Percentiles rank a stretch among this genome's conserved stretches.
These are phyloP conservation scores for Thermophis baileyi DNA, from an alignment of 2,113 vertebrate genomes.

Conservation along the genomic window DNA sequence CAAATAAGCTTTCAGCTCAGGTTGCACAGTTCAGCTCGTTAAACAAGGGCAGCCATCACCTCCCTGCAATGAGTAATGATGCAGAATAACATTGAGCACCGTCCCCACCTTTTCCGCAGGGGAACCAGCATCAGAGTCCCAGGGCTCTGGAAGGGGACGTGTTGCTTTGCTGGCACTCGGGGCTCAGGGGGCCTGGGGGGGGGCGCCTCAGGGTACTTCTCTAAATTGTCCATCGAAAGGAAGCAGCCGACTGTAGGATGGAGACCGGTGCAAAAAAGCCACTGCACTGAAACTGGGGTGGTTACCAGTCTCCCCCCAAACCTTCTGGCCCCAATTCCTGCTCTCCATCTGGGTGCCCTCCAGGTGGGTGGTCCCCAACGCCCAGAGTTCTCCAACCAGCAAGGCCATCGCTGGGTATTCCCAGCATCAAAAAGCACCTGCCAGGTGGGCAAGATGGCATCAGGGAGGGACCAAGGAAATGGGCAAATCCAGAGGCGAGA, in stretches of 20 bases:
- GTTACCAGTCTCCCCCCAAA: not conserved
- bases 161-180: constrained; percentile 64
- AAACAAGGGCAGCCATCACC: constrained; percentile 71
- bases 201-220: not conserved
- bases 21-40: constrained; percentile 73
- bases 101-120: constrained; percentile 71
- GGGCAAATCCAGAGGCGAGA: not conserved
- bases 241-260: not conserved
- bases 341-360: not conserved
- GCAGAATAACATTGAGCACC: constrained; percentile 67
- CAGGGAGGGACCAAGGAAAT: not conserved
- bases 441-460: not conserved
- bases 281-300: not conserved
- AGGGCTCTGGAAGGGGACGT: constrained; percentile 55
- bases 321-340: not conserved
- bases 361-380: not conserved
- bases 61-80: constrained; percentile 64
- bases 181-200: constrained; percentile 46
- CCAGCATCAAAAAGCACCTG: not conserved
- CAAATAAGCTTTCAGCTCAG: constrained; percentile 63
- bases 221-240: not conserved
- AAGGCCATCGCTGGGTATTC: not conserved
- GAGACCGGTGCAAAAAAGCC: not conserved
- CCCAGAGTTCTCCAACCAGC: not conserved
- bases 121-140: constrained; percentile 62